Conservation (phyloP, 1,140 invertebrate genomes). For the Heliothis subflexa region DNA sequence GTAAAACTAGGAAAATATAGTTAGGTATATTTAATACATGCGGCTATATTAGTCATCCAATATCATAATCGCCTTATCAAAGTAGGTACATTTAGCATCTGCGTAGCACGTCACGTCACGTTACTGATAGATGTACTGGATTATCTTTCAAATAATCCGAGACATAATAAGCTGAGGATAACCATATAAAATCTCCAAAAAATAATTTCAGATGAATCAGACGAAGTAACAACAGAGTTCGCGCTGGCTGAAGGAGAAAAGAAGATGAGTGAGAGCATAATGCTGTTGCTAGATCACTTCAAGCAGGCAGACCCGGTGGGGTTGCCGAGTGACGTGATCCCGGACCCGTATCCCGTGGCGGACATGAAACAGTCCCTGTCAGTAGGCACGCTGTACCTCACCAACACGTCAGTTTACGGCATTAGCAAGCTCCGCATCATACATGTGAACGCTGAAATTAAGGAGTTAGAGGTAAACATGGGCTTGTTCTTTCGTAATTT, state of each 20-base stretch:
- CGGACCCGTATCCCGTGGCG: constrained; percentile 92
- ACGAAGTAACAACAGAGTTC: constrained; percentile 22
- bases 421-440: constrained; percentile 91
- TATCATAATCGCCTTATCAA: no score
- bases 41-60: no score
- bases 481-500: background rate
- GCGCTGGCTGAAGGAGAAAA: constrained; percentile 86
- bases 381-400: constrained; percentile 89
- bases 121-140: background rate
- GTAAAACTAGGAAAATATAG: no score
- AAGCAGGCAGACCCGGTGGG: constrained; percentile 91
- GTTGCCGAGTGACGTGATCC: constrained; percentile 91
- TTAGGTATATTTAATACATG: no score
- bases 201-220: constrained; percentile 26
- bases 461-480: constrained; percentile 69
- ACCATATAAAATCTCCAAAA: background rate
- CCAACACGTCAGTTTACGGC: constrained; percentile 90
- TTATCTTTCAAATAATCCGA: no score
- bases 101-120: background rate
- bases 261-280: constrained; percentile 90
- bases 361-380: constrained; percentile 91
- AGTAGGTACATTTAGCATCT: no score
- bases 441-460: constrained; percentile 74
- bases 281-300: constrained; percentile 91
- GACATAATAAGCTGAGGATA: no score